Evolutionary conservation across 35 echinoderm and acorn worm species (phyloP).

Genomic region (Heliocidaris erythrogramma): DNA sequence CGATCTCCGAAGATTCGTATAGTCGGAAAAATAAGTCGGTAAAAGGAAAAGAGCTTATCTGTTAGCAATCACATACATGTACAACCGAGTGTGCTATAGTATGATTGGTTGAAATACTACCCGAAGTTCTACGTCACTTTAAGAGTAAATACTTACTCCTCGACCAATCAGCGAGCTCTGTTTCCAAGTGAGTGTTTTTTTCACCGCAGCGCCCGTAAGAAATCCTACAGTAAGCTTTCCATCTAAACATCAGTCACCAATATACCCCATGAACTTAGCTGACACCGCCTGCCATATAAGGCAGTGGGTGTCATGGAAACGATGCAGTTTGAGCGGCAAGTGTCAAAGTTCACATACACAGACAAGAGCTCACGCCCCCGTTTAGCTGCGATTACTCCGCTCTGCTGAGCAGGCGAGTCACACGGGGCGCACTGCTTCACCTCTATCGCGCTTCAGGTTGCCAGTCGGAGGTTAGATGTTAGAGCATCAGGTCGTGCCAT

Average conservation of each 20-base stretch:
- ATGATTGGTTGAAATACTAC: slow-evolving; percentile 29
- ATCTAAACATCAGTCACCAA: slow-evolving; percentile 85
- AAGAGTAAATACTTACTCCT: slow-evolving; percentile 11
- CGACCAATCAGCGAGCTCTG: slow-evolving; percentile 2
- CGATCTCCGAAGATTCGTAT: background rate
- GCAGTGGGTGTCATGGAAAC: slow-evolving; percentile 95
- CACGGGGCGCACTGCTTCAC: slow-evolving; percentile 76
- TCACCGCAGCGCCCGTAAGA: slow-evolving; percentile 55
- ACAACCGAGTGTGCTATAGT: background rate
- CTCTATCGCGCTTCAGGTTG: slow-evolving; percentile 64
- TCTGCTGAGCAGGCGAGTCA: slow-evolving; percentile 66
- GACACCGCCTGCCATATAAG: slow-evolving; percentile 96
- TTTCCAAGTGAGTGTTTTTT: slow-evolving; percentile 8
- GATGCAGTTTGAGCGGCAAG: slow-evolving; percentile 79
- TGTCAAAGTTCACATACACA: slow-evolving; percentile 99
- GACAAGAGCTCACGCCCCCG: slow-evolving; percentile 93
- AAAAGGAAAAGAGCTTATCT: background rate
- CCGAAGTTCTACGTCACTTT: slow-evolving; percentile 12
- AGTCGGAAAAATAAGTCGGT: background rate
- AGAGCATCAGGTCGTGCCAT: slow-evolving; percentile 61
- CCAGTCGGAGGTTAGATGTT: slow-evolving; percentile 63
- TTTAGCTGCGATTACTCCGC: slow-evolving; percentile 85
- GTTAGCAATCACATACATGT: background rate
- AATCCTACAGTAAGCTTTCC: slow-evolving; percentile 76
- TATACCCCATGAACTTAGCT: slow-evolving; percentile 95